A percentile compares a stretch with the other conserved stretches of the same genome.
Evolutionary conservation across 2,113 vertebrate species (phyloP).

Genomic region (Microtus oregoni): DNA sequence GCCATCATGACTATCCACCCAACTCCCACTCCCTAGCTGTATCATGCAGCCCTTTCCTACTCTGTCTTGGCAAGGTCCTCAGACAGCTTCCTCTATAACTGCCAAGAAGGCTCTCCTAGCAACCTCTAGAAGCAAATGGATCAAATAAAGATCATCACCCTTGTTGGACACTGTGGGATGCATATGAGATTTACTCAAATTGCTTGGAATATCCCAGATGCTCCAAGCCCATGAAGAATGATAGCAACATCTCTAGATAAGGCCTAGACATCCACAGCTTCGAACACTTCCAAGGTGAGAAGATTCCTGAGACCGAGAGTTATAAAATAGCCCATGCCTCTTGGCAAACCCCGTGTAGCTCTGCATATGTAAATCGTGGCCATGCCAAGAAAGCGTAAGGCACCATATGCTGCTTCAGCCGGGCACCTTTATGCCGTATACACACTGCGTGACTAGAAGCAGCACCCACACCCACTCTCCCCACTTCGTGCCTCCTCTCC

Average conservation of each 20-base stretch:
- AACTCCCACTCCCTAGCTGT: neutral
- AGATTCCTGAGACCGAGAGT: too few relatives aligned
- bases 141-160: neutral
- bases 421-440: neutral
- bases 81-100: neutral
- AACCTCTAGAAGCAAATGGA: fast-evolving
- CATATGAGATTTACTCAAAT: neutral
- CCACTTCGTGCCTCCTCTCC: neutral
- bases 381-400: neutral
- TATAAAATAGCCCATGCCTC: neutral
- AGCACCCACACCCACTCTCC: neutral
- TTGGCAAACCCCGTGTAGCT: neutral
- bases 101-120: neutral
- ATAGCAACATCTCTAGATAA: neutral
- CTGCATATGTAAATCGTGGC: neutral
- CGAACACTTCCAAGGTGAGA: neutral
- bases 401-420: neutral
- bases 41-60: neutral
- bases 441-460: fast-evolving
- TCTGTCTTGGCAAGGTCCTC: neutral
- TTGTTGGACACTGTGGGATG: neutral
- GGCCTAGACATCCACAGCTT: neutral
- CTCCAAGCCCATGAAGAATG: neutral
- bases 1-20: neutral
- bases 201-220: neutral